These are phyloP conservation scores for Hydrotaea diabolus DNA, from an alignment of 2,888 invertebrate genomes.

Conservation along the genomic window DNA sequence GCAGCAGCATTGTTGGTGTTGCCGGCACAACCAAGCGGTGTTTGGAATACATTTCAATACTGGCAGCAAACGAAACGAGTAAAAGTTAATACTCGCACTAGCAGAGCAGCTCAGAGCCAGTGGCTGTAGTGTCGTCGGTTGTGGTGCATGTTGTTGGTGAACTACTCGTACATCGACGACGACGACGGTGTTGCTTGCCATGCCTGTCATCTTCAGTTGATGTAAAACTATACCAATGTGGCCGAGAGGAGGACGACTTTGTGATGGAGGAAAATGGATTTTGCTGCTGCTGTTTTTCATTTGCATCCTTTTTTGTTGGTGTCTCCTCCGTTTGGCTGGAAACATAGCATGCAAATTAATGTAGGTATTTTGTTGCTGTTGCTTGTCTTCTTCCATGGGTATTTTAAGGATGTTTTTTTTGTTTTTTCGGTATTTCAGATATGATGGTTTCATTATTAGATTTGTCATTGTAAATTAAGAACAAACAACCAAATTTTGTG, in stretches of 20 bases:
- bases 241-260: neutral
- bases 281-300: too few relatives aligned
- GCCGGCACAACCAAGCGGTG: neutral
- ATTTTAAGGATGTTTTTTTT: neutral
- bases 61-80: neutral
- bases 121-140: neutral
- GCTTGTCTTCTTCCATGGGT: neutral
- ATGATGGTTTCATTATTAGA: slow-evolving; percentile 65
- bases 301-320: neutral
- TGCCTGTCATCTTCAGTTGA: slow-evolving; percentile 59
- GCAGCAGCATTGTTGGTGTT: neutral
- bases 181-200: neutral
- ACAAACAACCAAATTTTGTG: slow-evolving; percentile 41
- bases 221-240: slow-evolving; percentile 43
- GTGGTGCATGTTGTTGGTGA: neutral
- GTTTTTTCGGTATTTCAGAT: slow-evolving; percentile 1
- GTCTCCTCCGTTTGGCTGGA: neutral
- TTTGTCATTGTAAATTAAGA: slow-evolving; percentile 66
- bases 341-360: slow-evolving; percentile 21
- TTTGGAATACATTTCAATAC: slow-evolving; percentile 42
- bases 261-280: neutral
- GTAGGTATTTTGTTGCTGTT: neutral
- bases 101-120: too few relatives aligned
- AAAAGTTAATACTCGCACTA: neutral
- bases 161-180: neutral